These are phyloP conservation scores for Pseudococcus viburni DNA, from an alignment of 2,888 invertebrate genomes.

Conservation along the genomic window DNA sequence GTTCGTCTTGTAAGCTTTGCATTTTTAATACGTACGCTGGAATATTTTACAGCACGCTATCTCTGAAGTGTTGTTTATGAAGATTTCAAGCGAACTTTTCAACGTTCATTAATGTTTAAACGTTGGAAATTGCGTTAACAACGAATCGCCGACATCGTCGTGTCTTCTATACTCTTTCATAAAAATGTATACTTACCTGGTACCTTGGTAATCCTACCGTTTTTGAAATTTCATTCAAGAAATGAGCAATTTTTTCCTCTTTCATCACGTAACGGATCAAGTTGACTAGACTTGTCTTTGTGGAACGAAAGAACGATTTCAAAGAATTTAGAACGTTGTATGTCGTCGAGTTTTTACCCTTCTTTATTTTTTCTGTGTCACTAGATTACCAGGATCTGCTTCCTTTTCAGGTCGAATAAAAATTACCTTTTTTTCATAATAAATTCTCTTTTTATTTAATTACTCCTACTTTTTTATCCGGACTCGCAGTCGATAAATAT, in stretches of 20 bases:
- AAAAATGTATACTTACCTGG: neutral
- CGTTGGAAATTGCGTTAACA: constrained; percentile 33
- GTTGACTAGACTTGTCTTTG: neutral
- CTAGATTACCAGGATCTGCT: neutral
- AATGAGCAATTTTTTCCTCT: neutral
- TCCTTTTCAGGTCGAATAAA: neutral
- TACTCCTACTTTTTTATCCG: too few species aligned
- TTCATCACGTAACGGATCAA: neutral
- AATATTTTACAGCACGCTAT: constrained; percentile 35
- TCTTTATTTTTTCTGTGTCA: neutral
- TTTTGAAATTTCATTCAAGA: constrained; percentile 21
- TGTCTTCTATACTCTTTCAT: neutral
- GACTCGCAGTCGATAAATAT: too few species aligned
- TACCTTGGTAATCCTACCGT: neutral
- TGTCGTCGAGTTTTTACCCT: neutral
- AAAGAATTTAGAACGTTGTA: neutral
- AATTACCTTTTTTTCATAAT: neutral
- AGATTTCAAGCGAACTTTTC: constrained; percentile 39
- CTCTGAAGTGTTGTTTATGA: constrained; percentile 44
- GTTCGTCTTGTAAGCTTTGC: constrained; percentile 29
- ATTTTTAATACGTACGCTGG: constrained; percentile 31
- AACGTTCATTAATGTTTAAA: constrained; percentile 46
- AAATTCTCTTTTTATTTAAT: too few species aligned
- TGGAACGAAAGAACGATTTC: neutral
- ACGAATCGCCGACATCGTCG: neutral